These are phyloP conservation scores for Corapipo altera DNA, from an alignment of 2,113 vertebrate species.

Conservation along the genomic window DNA sequence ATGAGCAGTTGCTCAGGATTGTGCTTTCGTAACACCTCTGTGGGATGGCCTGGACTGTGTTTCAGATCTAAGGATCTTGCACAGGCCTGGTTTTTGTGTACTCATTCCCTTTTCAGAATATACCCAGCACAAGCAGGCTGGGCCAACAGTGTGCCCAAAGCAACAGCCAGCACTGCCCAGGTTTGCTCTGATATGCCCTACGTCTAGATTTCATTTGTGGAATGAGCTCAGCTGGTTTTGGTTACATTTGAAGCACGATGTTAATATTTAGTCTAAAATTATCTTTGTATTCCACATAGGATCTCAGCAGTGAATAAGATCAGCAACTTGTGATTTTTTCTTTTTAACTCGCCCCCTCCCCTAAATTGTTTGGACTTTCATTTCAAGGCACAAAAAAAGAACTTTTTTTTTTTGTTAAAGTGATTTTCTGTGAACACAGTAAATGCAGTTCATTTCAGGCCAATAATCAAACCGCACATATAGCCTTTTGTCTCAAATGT, in stretches of 20 bases:
- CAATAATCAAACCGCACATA: not conserved
- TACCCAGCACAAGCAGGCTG: no score
- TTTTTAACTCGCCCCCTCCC: not conserved
- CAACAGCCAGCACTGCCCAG: not conserved
- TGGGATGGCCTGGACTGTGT: not conserved
- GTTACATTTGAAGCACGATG: not conserved
- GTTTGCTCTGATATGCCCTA: not conserved
- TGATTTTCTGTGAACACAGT: not conserved
- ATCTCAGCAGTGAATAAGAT: not conserved
- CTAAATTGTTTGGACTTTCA: not conserved
- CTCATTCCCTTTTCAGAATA: not conserved
- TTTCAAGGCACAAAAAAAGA: not conserved
- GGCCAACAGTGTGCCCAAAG: not conserved
- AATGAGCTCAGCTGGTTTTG: not conserved
- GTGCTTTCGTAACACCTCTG: not conserved
- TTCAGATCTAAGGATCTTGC: rapidly evolving
- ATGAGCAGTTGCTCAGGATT: not conserved
- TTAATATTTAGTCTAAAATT: not conserved
- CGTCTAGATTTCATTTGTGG: not conserved
- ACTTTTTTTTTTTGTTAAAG: not conserved
- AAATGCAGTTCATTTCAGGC: not conserved
- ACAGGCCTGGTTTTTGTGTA: not conserved
- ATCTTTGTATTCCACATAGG: not conserved
- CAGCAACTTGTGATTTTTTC: not conserved
- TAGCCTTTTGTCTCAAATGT: not conserved